phyloP scores from a whole-genome alignment of 1,140 invertebrate genomes.

The Tenebrio molitor region DNA sequence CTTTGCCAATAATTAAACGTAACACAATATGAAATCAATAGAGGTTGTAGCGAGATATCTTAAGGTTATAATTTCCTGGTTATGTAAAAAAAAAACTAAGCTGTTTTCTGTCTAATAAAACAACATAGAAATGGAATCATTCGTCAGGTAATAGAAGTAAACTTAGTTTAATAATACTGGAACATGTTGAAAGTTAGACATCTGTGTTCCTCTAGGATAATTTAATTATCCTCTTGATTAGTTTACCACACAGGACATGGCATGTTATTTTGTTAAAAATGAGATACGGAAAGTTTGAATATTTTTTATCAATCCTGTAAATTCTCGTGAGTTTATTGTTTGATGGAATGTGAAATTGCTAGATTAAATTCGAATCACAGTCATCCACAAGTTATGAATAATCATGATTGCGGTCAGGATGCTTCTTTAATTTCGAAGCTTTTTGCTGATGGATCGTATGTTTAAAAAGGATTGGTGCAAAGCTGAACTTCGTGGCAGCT shows the following conservation, averaged over 20 bases:
- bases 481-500: conserved; percentile 15
- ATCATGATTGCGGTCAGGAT: background rate
- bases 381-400: conserved; percentile 15
- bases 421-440: conserved; percentile 21
- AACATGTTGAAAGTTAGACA: background rate
- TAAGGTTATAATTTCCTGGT: background rate
- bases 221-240: background rate
- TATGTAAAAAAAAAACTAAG: too few species aligned
- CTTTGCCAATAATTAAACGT: conserved; percentile 21
- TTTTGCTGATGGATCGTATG: conserved; percentile 9
- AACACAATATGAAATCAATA: conserved; percentile 7
- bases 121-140: too few species aligned
- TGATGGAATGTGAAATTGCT: too few species aligned
- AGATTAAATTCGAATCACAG: background rate
- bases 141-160: too few species aligned
- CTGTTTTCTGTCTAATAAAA: too few species aligned
- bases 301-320: too few species aligned
- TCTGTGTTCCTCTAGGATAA: background rate
- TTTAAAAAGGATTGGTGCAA: conserved; percentile 16
- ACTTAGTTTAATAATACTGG: background rate
- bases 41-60: too few species aligned
- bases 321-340: too few species aligned
- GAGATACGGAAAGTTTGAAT: too few species aligned
- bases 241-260: background rate
- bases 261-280: too few species aligned